Percentiles rank a stretch among this genome's conserved stretches.
Evolutionary conservation across 2,113 vertebrate genomes (phyloP).

Genomic region (Arenaria interpres): DNA sequence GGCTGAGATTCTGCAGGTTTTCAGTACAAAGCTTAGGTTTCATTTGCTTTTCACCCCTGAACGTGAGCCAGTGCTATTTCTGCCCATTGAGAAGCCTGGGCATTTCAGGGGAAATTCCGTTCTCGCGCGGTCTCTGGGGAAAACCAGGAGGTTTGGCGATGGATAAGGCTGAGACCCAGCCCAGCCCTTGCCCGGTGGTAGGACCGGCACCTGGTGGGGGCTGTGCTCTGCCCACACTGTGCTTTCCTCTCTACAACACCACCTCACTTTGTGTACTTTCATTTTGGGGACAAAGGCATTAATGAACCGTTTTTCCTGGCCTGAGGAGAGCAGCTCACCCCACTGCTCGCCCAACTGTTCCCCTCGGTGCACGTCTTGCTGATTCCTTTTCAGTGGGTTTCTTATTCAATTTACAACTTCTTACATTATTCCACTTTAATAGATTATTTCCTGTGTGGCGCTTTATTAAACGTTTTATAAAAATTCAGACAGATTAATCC

Average conservation of each 20-base stretch:
- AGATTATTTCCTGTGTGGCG: not conserved
- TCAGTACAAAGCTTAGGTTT: rapidly evolving
- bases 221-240: too few relatives aligned
- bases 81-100: not conserved
- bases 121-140: not conserved
- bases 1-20: not conserved
- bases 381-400: not conserved
- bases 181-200: rapidly evolving
- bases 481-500: not conserved
- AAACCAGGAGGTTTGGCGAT: rapidly evolving
- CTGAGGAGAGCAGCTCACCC: not conserved
- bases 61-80: rapidly evolving
- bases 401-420: not conserved
- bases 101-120: not conserved
- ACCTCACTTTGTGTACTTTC: not conserved
- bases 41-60: not conserved
- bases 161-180: not conserved
- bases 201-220: not conserved
- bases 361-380: not conserved
- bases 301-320: too few relatives aligned
- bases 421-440: not conserved
- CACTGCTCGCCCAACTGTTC: rapidly evolving
- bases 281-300: rapidly evolving
- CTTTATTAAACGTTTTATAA: not conserved
- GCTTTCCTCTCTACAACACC: not conserved